Base-by-base conservation (phyloP, 2,113 vertebrate genomes). In the Tragelaphus scriptus region DNA sequence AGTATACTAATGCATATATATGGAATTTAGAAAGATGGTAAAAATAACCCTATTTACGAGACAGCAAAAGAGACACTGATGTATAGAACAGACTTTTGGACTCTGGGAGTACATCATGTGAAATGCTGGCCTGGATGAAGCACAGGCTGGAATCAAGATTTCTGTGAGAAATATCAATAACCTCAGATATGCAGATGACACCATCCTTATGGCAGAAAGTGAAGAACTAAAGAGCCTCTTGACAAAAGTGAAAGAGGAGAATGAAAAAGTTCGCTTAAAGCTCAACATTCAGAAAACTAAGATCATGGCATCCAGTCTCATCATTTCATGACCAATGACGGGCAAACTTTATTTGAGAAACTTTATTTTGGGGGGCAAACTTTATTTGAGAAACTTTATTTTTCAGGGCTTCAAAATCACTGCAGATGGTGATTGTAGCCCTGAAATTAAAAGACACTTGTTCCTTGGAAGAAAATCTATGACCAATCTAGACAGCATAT, bases 331-430 rank as follows among this genome's bases (percentile, higher is more conserved):
- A 12, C 9, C 12, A 71, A 71, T 71, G 68, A 71, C 11, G 5
- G 65, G 30, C 15, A 65, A 65, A n/a, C 44, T 44, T 44, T 44
- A 44, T 44, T 44, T 68, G 32, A 36, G 65, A 68, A 68, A 36
- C 7, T 68, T 68, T 68, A 68, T 36, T 68, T 68, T 68, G 0
- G 0, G 0, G 17, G 65, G 28, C 13, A 63, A 63, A 32, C 44
- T 44, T 44, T 44, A 44, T 44, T 44, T 68, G n/a, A 36, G 68
- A 71, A 71, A 36, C 4, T 71, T 71, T 71, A 71, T 36, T 71
- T 71, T 71, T 0, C 0, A 0, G 68, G 68, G 19, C 19, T 40
- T 10, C n/a, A 71, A 3, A 40, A 71, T 71, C n/a, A 40, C 19
- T 40, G 19, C 5, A 71, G 19, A 71, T 40, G n/a, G 68, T 71